Evolutionary conservation across 2,113 vertebrate species (phyloP).

Genomic region (Ammospiza nelsoni): DNA sequence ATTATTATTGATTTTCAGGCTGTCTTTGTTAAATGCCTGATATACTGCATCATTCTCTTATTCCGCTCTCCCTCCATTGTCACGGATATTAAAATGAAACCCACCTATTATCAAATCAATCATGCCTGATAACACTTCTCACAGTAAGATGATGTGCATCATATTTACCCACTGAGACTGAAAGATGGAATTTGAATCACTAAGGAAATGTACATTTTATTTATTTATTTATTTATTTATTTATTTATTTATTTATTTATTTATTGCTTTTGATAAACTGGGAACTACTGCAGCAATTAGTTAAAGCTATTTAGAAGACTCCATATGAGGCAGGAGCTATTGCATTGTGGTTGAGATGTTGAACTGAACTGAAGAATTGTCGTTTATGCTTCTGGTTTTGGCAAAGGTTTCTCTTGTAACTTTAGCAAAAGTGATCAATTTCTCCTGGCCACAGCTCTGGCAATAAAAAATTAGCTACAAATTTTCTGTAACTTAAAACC

Average conservation of each 20-base stretch:
- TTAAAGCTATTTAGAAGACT: slow-evolving; percentile 4
- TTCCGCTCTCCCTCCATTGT: slow-evolving; percentile 61
- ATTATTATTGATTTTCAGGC: slow-evolving; percentile 78
- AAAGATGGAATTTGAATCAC: slow-evolving; percentile 24
- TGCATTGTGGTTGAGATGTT: not conserved
- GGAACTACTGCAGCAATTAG: slow-evolving; percentile 37
- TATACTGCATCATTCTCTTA: slow-evolving; percentile 65
- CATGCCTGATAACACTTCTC: slow-evolving; percentile 53
- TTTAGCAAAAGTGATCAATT: not conserved
- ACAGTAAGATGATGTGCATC: slow-evolving; percentile 21
- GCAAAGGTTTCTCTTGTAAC: not conserved
- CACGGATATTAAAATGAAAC: slow-evolving; percentile 74
- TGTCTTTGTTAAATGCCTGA: slow-evolving; percentile 77
- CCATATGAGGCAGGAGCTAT: not conserved
- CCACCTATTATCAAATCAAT: slow-evolving; percentile 74
- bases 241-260: not conserved
- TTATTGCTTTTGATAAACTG: slow-evolving; percentile 32
- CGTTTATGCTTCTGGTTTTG: not conserved
- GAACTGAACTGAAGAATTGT: not conserved
- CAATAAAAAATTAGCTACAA: not conserved
- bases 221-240: not conserved
- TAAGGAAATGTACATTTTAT: not conserved
- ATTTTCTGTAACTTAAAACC: not conserved
- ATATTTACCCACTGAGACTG: slow-evolving; percentile 48
- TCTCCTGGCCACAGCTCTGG: not conserved